Conservation (phyloP, 2,797 vertebrate species). For the Acrocephalus scirpaceus region DNA sequence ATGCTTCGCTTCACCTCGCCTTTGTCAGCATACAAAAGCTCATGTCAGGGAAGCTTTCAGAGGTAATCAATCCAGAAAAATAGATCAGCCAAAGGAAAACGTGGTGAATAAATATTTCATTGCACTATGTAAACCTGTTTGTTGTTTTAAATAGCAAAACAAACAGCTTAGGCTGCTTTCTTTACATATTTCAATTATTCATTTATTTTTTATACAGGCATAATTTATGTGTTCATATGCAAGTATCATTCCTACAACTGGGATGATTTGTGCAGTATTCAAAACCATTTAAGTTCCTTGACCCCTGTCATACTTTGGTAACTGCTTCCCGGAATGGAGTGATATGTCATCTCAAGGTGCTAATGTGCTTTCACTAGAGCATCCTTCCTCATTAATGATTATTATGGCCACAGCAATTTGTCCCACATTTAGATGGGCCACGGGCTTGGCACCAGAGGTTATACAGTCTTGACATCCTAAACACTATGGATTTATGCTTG, state of each 20-base stretch:
- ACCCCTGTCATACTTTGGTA: not conserved
- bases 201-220: not conserved
- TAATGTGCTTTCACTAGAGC: not conserved
- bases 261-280: not conserved
- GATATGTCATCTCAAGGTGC: not conserved
- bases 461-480: not conserved
- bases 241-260: not conserved
- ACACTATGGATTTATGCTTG: not conserved
- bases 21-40: conserved; percentile 60
- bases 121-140: conserved; percentile 34
- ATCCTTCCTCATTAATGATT: not conserved
- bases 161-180: conserved; percentile 14
- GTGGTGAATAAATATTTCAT: conserved; percentile 61
- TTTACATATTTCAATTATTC: conserved; percentile 43
- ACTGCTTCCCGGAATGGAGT: not conserved
- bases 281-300: not conserved
- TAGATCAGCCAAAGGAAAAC: conserved; percentile 49
- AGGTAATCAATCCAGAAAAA: conserved; percentile 65
- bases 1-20: conserved; percentile 18
- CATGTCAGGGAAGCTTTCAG: conserved; percentile 58
- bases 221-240: not conserved
- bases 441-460: not conserved
- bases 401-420: not conserved
- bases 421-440: not conserved
- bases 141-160: conserved; percentile 44